Conservation (phyloP, 2,797 vertebrate genomes). For the Chanos chanos region DNA sequence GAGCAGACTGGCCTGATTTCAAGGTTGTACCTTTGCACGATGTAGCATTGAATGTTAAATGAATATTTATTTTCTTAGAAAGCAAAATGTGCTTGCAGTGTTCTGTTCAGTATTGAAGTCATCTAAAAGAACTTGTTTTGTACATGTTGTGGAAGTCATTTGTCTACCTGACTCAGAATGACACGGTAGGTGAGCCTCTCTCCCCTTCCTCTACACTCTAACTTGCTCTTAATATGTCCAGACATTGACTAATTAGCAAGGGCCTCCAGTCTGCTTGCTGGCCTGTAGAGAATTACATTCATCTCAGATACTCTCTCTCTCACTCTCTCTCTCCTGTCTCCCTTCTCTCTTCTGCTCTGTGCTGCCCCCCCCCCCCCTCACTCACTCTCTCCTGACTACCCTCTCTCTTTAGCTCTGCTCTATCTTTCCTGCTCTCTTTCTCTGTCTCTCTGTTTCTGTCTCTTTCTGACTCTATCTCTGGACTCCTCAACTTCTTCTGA, state of each 20-base stretch:
- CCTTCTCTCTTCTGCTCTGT: no score
- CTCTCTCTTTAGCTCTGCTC: slow-evolving; percentile 30
- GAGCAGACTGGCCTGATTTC: no score
- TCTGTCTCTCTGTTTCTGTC: slow-evolving; percentile 28
- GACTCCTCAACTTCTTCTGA: slow-evolving; percentile 11
- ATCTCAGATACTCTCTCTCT: slow-evolving; percentile 24
- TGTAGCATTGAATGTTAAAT: no score
- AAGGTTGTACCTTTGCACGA: no score
- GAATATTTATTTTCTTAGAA: no score
- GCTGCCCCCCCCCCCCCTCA: slow-evolving; percentile 29
- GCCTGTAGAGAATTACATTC: slow-evolving; percentile 36
- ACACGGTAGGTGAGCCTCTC: slow-evolving; percentile 24
- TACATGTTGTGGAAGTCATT: background rate
- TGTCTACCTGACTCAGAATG: background rate
- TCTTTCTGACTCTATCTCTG: slow-evolving; percentile 14
- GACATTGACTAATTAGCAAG: slow-evolving; percentile 48
- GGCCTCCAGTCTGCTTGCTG: slow-evolving; percentile 30
- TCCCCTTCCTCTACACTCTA: slow-evolving; percentile 27
- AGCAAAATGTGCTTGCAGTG: no score
- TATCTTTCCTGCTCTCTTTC: slow-evolving; percentile 14
- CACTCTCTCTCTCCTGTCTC: slow-evolving; percentile 20
- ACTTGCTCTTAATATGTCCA: slow-evolving; percentile 39
- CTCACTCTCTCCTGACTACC: slow-evolving; percentile 19
- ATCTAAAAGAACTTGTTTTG: no score
- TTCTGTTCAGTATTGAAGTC: no score